Evolutionary conservation across 2,113 vertebrate species (phyloP).

Genomic region (Cephalopholis sonnerati): DNA sequence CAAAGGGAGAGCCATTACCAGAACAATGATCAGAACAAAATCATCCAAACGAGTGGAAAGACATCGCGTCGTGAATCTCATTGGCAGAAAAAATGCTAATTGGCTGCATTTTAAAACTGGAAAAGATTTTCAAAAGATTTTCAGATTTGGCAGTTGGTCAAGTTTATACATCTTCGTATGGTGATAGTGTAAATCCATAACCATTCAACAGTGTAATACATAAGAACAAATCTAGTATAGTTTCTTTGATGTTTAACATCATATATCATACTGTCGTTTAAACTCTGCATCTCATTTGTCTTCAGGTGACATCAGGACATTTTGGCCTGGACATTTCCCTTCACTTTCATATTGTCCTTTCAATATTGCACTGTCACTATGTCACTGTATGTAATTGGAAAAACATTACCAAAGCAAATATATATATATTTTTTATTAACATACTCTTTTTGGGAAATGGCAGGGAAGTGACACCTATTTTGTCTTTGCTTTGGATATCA

Average conservation of each 20-base stretch:
- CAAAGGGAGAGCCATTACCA: slow-evolving; percentile 71
- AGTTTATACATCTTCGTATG: slow-evolving; percentile 42
- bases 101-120: slow-evolving; percentile 48
- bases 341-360: slow-evolving; percentile 39
- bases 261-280: slow-evolving; percentile 19
- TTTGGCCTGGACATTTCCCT: slow-evolving; percentile 36
- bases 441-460: slow-evolving; percentile 55
- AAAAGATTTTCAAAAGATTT: slow-evolving; percentile 27
- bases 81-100: slow-evolving; percentile 58
- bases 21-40: slow-evolving; percentile 66
- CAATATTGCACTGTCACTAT: slow-evolving; percentile 73
- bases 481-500: slow-evolving; percentile 71
- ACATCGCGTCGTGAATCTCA: slow-evolving; percentile 64
- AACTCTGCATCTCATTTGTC: slow-evolving; percentile 29
- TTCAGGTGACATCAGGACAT: slow-evolving; percentile 32
- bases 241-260: slow-evolving; percentile 50
- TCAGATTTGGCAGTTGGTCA: slow-evolving; percentile 56
- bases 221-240: slow-evolving; percentile 29
- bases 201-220: slow-evolving; percentile 44
- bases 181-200: slow-evolving; percentile 41
- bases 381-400: slow-evolving; percentile 58
- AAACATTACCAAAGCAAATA: slow-evolving; percentile 55
- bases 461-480: slow-evolving; percentile 49
- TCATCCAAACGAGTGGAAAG: slow-evolving; percentile 58
- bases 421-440: slow-evolving; percentile 60